phyloP scores from a whole-genome alignment of 1,140 invertebrate genomes.

The Mesaphorura yosii region DNA sequence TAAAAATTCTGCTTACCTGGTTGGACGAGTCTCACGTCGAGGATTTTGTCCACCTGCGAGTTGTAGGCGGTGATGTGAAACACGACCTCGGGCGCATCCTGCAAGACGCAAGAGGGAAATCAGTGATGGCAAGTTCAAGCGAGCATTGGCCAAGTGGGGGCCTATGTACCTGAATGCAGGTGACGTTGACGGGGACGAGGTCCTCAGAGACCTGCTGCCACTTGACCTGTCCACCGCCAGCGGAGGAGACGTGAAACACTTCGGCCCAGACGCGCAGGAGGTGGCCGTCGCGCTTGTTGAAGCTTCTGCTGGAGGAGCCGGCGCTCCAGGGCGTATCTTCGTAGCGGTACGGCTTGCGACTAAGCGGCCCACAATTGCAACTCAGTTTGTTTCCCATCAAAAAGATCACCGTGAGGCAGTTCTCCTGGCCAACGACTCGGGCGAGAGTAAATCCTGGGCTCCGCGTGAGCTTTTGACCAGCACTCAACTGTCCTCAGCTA shows the following conservation, averaged over 20 bases:
- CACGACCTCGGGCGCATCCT: constrained; percentile 82
- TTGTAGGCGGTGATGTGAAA: constrained; percentile 98
- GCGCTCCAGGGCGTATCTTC: constrained; percentile 30
- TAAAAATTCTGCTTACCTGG: constrained; percentile 61
- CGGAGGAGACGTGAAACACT: constrained; percentile 31
- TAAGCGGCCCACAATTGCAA: constrained; percentile 31
- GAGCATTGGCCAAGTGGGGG: background rate
- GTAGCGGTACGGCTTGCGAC: constrained; percentile 29
- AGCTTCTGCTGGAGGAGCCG: constrained; percentile 28
- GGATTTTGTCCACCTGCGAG: constrained; percentile 94
- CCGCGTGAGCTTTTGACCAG: too few relatives aligned
- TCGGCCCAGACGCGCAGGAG: constrained; percentile 29
- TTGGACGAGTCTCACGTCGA: constrained; percentile 89
- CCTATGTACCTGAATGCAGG: constrained; percentile 61
- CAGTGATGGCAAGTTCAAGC: too few relatives aligned
- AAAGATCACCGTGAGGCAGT: background rate
- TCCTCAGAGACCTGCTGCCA: constrained; percentile 97
- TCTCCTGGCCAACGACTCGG: too few relatives aligned
- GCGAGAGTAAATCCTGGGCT: too few relatives aligned
- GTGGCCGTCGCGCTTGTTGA: constrained; percentile 30
- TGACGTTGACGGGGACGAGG: constrained; percentile 93
- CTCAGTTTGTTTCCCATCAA: constrained; percentile 31
- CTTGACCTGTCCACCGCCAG: constrained; percentile 45
- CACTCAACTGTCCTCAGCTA: too few relatives aligned
- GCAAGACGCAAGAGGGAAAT: constrained; percentile 5